phyloP scores from a whole-genome alignment of 2,113 vertebrate species.

The Halichoeres trimaculatus region DNA sequence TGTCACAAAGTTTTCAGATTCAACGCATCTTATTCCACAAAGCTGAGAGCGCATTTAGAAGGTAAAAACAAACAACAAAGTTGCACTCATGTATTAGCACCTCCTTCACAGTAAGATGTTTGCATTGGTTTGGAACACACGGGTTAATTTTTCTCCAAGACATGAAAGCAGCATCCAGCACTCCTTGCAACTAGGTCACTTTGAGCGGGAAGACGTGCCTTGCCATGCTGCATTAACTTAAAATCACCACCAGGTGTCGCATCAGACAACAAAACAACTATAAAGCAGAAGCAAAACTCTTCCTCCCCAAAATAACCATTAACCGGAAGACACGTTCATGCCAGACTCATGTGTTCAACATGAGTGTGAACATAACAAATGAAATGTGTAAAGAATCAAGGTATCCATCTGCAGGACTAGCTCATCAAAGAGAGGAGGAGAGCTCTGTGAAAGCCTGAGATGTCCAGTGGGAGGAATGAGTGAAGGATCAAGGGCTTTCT shows the following conservation, averaged over 20 bases:
- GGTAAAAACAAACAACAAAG: no score
- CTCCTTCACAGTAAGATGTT: no score
- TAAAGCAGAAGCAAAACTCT: neutral
- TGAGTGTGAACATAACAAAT: neutral
- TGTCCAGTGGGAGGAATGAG: constrained; percentile 56
- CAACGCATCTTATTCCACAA: no score
- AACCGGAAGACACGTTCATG: neutral
- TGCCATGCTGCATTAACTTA: constrained; percentile 31
- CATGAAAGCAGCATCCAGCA: neutral
- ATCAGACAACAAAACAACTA: constrained; percentile 54
- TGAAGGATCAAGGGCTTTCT: constrained; percentile 66
- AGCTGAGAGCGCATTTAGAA: neutral
- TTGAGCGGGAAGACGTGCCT: constrained; percentile 60
- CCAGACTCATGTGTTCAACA: neutral
- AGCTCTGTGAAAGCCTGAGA: constrained; percentile 26
- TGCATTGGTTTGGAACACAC: neutral
- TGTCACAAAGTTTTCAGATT: no score
- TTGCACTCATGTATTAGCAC: no score
- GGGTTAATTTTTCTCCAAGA: neutral
- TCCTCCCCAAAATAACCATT: neutral
- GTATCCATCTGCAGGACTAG: neutral
- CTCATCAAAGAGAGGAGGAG: constrained; percentile 2
- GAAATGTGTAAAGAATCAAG: constrained; percentile 17
- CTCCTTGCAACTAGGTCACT: constrained; percentile 53
- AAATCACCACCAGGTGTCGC: constrained; percentile 70